Evolutionary conservation across 2,113 vertebrate species (phyloP), one percentile per base, ranked within the genome.

Genomic region (Lagopus muta): DNA sequence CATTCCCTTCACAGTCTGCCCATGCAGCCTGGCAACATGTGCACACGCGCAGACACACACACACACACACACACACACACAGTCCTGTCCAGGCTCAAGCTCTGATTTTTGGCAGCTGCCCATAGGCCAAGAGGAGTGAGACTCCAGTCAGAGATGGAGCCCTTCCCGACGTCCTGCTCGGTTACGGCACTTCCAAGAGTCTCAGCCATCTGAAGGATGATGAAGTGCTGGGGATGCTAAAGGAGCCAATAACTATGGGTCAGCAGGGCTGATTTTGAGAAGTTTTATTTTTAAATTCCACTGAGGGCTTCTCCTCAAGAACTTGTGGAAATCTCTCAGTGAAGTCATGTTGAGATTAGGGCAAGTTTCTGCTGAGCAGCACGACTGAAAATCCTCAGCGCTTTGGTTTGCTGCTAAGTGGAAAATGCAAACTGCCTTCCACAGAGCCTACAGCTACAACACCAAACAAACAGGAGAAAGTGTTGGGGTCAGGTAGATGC

Each of bases 241-340:
- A 76, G 36, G 34, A 93, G 93, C 92, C 95, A 92, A 85, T 85
- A 92, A 14, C 6, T 61, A 50, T 73, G 34, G 90, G 83, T 87
- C 54, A 61, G 43, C 55, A 64, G 80, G 79, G 40, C 65, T 82
- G n/a, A 69, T 93, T 89, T 90, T 72, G 61, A 82, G 55, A 91
- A 79, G 57, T 24, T 86, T 92, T 81, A 36, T 88, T 96, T 94
- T 92, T 75, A 72, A 94, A 86, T 94, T 84, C 82, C 76, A 90
- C 79, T 7, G 43, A 65, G 75, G 57, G 38, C 61, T 71, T 94
- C 0, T 0, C 79, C 57, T 91, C 32, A 50, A 45, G 80, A 80
- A 75, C 2, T 4, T 58, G 58, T 86, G 73, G 79, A 94, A 92
- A 86, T 77, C 52, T 91, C 91, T 80, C 52, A 57, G 61, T 82